These are phyloP conservation scores for Pipa parva DNA, from an alignment of 2,113 vertebrate species.

Conservation along the genomic window DNA sequence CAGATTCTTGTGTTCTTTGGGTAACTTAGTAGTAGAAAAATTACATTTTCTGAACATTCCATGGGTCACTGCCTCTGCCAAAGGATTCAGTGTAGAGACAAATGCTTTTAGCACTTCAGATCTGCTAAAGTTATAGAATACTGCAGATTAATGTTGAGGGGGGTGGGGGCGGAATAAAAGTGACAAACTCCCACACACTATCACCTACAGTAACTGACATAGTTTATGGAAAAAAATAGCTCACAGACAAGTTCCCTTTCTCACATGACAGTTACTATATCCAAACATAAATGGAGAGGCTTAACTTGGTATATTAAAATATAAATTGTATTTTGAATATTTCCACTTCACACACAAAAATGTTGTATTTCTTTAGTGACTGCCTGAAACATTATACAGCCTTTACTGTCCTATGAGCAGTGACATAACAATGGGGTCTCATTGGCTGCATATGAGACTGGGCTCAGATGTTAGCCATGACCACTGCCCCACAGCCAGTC, in stretches of 20 bases:
- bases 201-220: background rate
- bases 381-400: no score
- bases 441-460: no score
- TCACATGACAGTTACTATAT: slow-evolving; percentile 1
- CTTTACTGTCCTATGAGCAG: no score
- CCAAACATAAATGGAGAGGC: slow-evolving; percentile 5
- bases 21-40: no score
- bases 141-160: background rate
- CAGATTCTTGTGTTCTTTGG: no score
- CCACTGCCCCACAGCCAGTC: no score
- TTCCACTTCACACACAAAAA: background rate
- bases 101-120: background rate
- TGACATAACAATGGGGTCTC: no score
- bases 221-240: slow-evolving; percentile 23
- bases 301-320: slow-evolving; percentile 7
- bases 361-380: background rate
- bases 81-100: no score
- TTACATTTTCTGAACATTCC: no score
- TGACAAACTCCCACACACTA: slow-evolving; percentile 4
- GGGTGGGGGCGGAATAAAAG: background rate
- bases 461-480: no score
- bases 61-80: slow-evolving; percentile 2
- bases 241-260: background rate
- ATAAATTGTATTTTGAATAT: slow-evolving; percentile 15
- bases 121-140: background rate